These are phyloP conservation scores for Melinopterus prodromus DNA, from an alignment of 2,888 invertebrate species.

Conservation along the genomic window DNA sequence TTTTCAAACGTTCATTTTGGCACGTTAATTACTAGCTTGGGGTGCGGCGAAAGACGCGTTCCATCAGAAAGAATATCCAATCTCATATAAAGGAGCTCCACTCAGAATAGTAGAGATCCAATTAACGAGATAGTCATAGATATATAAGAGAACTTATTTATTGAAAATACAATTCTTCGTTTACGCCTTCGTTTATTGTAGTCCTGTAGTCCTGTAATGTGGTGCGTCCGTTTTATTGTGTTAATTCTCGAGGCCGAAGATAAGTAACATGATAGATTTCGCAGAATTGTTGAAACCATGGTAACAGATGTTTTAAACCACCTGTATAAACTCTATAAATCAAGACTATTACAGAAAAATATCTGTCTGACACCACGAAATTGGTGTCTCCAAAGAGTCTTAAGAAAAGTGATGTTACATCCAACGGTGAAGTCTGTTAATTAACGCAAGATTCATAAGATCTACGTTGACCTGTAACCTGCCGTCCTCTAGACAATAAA, in stretches of 20 bases:
- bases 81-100: neutral
- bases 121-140: neutral
- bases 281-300: neutral
- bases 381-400: neutral
- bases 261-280: neutral
- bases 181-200: neutral
- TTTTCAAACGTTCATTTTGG: neutral
- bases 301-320: no score
- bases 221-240: neutral
- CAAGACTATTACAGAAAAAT: neutral
- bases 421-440: neutral
- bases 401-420: neutral
- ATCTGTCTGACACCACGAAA: no score
- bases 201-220: neutral
- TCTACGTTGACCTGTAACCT: conserved; percentile 4
- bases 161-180: neutral
- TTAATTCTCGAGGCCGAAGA: neutral
- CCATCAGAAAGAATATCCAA: neutral
- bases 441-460: neutral
- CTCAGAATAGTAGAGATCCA: neutral
- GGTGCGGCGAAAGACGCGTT: neutral
- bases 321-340: neutral
- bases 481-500: neutral
- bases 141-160: neutral
- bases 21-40: neutral